These are phyloP conservation scores for Meleagris gallopavo DNA, from an alignment of 2,113 vertebrate genomes.

Conservation along the genomic window DNA sequence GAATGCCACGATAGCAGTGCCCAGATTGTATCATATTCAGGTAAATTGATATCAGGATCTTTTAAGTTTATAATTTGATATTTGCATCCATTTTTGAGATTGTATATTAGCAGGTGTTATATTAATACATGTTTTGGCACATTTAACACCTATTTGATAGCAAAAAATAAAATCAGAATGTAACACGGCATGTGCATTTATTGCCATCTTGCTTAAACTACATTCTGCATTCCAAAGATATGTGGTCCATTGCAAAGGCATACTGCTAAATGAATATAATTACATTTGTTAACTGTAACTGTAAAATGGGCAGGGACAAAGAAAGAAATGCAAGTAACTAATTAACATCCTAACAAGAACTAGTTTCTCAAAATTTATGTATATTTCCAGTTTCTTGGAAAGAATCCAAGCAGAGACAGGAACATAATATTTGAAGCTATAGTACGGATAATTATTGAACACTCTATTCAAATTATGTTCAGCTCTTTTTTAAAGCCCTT, in stretches of 20 bases:
- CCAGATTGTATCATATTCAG: constrained; percentile 23
- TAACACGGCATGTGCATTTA: constrained; percentile 2
- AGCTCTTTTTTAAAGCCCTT: background rate
- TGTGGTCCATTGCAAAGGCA: background rate
- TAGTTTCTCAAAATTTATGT: background rate
- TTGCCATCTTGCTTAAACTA: constrained; percentile 13
- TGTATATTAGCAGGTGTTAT: constrained; percentile 35
- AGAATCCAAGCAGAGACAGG: background rate
- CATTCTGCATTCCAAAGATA: background rate
- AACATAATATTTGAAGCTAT: constrained; percentile 7
- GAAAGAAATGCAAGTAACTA: background rate
- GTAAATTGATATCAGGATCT: constrained; percentile 1
- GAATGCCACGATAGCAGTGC: background rate
- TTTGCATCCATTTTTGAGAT: constrained; percentile 60
- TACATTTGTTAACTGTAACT: constrained; percentile 15
- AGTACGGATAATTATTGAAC: background rate
- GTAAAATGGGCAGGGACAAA: constrained; percentile 16
- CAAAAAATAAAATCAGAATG: constrained; percentile 61
- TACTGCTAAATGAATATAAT: background rate
- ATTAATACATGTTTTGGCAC: background rate
- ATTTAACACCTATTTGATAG: constrained; percentile 34
- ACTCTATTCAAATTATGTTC: background rate
- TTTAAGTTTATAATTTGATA: constrained; percentile 27
- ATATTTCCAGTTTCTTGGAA: background rate
- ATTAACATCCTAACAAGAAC: constrained; percentile 10